phyloP scores from a whole-genome alignment of 2,888 invertebrate species.

The Dolichomitus sp. region DNA sequence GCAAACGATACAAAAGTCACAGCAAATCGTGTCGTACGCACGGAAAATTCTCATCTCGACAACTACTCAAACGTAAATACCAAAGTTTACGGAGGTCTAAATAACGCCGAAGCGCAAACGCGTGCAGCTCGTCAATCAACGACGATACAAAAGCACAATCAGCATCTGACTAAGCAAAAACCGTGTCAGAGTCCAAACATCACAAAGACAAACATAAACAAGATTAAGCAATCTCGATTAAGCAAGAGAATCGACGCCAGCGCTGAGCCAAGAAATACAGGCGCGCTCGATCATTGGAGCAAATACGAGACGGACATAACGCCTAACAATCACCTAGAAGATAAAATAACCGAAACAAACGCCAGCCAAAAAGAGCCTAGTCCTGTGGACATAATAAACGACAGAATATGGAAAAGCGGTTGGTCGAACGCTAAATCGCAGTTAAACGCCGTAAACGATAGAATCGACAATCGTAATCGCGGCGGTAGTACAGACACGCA shows the following conservation, averaged over 20 bases:
- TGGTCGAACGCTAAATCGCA: constrained; percentile 77
- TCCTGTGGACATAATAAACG: constrained; percentile 82
- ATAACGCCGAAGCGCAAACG: constrained; percentile 29
- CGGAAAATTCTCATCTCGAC: constrained; percentile 64
- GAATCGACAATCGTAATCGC: constrained; percentile 59
- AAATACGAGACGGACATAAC: constrained; percentile 52
- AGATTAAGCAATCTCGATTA: constrained; percentile 62
- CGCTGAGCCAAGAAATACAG: constrained; percentile 38
- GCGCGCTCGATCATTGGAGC: constrained; percentile 47
- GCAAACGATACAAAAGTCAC: constrained; percentile 34
- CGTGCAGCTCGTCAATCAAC: constrained; percentile 36
- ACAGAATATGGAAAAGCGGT: constrained; percentile 82
- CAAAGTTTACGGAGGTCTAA: constrained; percentile 19
- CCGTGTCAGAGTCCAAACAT: constrained; percentile 35
- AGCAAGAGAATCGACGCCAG: constrained; percentile 59
- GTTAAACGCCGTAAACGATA: constrained; percentile 29
- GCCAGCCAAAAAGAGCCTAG: constrained; percentile 69
- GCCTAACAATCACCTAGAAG: constrained; percentile 41
- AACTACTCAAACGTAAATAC: constrained; percentile 57
- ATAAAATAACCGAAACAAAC: constrained; percentile 66
- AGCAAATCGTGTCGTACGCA: not conserved
- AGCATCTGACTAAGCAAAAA: constrained; percentile 51
- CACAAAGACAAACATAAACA: constrained; percentile 53
- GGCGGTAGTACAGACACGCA: constrained; percentile 70
- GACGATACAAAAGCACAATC: constrained; percentile 45